A percentile compares a stretch with the other conserved stretches of the same genome.
phyloP scores from a whole-genome alignment of 2,888 invertebrate genomes.

The Leucozona laternaria region DNA sequence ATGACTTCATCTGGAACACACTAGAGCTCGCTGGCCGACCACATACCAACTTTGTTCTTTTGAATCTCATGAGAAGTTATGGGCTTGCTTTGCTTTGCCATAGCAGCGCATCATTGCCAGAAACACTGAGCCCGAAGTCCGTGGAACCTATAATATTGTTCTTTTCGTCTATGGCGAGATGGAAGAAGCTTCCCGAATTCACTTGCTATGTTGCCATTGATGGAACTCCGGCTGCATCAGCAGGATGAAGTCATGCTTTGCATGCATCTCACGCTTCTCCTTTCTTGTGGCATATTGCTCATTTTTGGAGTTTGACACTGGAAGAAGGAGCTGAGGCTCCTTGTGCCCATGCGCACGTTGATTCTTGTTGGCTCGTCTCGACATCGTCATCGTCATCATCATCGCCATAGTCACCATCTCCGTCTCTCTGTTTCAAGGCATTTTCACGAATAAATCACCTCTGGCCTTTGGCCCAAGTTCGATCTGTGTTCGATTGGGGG shows the following conservation, averaged over 20 bases:
- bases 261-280: constrained; percentile 55
- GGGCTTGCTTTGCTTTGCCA: constrained; percentile 26
- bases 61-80: constrained; percentile 50
- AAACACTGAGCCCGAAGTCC: constrained; percentile 9
- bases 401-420: constrained; percentile 29
- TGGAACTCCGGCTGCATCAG: constrained; percentile 28
- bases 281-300: constrained; percentile 56
- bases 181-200: constrained; percentile 57
- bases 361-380: constrained; percentile 19
- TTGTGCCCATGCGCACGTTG: constrained; percentile 17
- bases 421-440: constrained; percentile 49
- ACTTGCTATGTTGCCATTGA: constrained; percentile 61
- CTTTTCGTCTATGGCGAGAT: constrained; percentile 29
- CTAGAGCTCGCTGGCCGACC: constrained; percentile 42
- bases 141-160: constrained; percentile 58
- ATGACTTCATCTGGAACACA: constrained; percentile 74
- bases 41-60: constrained; percentile 31
- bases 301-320: constrained; percentile 48
- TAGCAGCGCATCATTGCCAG: constrained; percentile 40
- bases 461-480: constrained; percentile 73
- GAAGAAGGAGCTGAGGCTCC: constrained; percentile 1
- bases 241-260: constrained; percentile 70
- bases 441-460: constrained; percentile 75
- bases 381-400: constrained; percentile 28
- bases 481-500: constrained; percentile 72